These are phyloP conservation scores for Saturnia pavonia DNA, from an alignment of 2,888 invertebrate genomes.

Conservation along the genomic window DNA sequence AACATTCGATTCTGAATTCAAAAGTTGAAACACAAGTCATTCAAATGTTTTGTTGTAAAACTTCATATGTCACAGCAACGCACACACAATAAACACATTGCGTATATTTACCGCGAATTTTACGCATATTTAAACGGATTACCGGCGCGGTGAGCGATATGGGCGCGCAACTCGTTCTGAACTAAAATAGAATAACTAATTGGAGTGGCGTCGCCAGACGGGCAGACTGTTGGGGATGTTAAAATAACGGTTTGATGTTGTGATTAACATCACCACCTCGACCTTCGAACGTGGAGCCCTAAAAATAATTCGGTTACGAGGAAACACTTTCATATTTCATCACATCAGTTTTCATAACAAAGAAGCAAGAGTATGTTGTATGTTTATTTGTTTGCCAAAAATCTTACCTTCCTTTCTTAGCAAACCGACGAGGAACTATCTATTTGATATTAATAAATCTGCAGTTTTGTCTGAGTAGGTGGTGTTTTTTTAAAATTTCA, in stretches of 20 bases:
- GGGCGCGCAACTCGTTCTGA: conserved; percentile 50
- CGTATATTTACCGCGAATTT: conserved; percentile 38
- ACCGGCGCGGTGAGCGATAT: conserved; percentile 38
- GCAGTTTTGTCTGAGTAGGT: too few relatives aligned
- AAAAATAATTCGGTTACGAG: conserved; percentile 25
- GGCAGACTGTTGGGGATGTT: conserved; percentile 69
- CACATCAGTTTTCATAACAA: conserved; percentile 1
- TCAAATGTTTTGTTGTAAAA: background rate
- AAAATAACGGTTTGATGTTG: conserved; percentile 57
- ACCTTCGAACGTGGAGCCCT: conserved; percentile 31
- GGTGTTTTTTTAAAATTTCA: too few relatives aligned
- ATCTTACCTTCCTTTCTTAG: background rate
- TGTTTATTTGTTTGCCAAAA: background rate
- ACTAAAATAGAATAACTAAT: conserved; percentile 73
- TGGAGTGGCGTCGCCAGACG: conserved; percentile 63
- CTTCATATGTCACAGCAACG: background rate
- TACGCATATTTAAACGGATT: conserved; percentile 42
- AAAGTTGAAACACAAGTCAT: background rate
- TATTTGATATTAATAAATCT: background rate
- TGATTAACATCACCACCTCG: conserved; percentile 46
- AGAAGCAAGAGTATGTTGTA: background rate
- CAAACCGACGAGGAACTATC: background rate
- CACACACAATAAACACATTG: conserved; percentile 23
- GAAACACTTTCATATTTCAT: conserved; percentile 2
- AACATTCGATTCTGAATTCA: background rate